Percentiles rank a stretch among this genome's conserved stretches.
phyloP scores from a whole-genome alignment of 1,140 invertebrate genomes.

The Hylyphantes graminicola region DNA sequence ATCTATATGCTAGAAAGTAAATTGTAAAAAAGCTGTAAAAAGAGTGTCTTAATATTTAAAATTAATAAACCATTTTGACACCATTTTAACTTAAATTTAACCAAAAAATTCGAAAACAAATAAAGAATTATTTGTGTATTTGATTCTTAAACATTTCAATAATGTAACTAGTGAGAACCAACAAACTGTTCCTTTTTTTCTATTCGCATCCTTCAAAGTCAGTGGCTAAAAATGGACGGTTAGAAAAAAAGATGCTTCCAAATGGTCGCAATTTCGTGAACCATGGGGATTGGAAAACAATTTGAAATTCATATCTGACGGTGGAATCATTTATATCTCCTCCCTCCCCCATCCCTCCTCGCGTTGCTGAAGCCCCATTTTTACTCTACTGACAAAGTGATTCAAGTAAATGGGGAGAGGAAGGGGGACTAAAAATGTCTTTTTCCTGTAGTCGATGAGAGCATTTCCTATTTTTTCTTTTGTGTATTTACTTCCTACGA shows the following conservation, averaged over 20 bases:
- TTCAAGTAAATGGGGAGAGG: constrained; percentile 32
- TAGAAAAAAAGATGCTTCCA: constrained; percentile 60
- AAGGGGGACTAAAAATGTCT: constrained; percentile 30
- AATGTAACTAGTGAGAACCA: no score
- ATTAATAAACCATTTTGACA: neutral
- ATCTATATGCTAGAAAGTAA: no score
- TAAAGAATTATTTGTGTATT: no score
- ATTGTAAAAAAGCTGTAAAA: no score
- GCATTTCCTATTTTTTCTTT: constrained; percentile 22
- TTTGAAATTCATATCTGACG: constrained; percentile 62
- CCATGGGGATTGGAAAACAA: constrained; percentile 62
- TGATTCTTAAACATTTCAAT: neutral
- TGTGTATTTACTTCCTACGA: neutral
- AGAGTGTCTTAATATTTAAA: no score
- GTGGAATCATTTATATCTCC: constrained; percentile 60
- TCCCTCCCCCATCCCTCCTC: neutral
- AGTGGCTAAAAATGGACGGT: constrained; percentile 56
- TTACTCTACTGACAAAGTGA: constrained; percentile 36
- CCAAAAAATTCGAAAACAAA: no score
- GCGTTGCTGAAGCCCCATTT: neutral
- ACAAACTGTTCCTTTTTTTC: constrained; percentile 3
- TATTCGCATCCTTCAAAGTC: constrained; percentile 26
- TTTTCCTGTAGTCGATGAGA: neutral
- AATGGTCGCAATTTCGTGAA: constrained; percentile 61
- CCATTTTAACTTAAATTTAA: no score